A percentile compares a stretch with the other conserved stretches of the same genome.
These are phyloP conservation scores for Tiliacea aurago DNA, from an alignment of 2,888 invertebrate genomes.

Conservation along the genomic window DNA sequence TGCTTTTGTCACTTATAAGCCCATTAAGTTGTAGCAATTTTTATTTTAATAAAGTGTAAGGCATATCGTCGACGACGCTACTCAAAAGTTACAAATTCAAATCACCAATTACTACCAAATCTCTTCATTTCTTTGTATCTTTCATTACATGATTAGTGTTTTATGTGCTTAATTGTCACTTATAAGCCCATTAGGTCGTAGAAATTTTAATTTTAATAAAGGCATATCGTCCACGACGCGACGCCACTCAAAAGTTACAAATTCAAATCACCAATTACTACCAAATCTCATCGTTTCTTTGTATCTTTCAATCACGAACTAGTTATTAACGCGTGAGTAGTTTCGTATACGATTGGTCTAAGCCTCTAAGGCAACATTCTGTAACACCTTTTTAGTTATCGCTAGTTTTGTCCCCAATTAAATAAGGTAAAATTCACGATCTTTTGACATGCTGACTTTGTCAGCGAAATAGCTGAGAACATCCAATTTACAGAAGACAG, in stretches of 20 bases:
- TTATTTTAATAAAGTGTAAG: not conserved
- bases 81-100: not conserved
- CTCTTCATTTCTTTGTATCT: too few relatives aligned
- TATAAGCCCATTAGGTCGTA: not conserved
- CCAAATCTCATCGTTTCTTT: too few relatives aligned
- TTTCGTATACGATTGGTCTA: too few relatives aligned
- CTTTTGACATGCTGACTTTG: not conserved
- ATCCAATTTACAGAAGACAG: not conserved
- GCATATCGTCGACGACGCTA: not conserved
- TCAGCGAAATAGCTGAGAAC: not conserved
- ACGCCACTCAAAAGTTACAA: not conserved
- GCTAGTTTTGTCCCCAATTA: not conserved
- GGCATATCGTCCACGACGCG: not conserved
- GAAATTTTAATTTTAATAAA: not conserved
- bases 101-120: too few relatives aligned
- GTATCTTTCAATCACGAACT: too few relatives aligned
- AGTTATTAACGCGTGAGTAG: not conserved
- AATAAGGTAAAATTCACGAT: not conserved
- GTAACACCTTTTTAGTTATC: not conserved
- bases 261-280: too few relatives aligned
- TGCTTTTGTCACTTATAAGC: constrained; percentile 22
- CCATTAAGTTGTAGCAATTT: not conserved
- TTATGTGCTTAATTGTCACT: constrained; percentile 28
- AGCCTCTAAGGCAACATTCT: too few relatives aligned
- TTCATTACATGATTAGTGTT: constrained; percentile 17